Evolutionary conservation across 2,113 vertebrate species (phyloP).

Genomic region (Alethe diademata): DNA sequence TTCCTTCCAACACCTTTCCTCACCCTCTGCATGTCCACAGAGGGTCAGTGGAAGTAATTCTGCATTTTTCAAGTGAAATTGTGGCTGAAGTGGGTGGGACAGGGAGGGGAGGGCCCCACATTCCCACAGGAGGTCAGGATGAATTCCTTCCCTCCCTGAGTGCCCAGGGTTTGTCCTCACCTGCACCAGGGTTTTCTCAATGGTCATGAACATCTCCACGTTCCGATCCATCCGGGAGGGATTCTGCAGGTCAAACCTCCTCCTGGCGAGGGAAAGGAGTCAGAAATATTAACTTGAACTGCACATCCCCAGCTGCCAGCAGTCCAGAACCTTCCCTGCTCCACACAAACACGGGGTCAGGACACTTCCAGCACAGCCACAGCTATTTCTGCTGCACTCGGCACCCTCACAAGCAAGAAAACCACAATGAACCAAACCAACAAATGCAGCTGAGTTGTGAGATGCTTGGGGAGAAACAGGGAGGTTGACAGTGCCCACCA

Average conservation of each 20-base stretch:
- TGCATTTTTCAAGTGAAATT: rapidly evolving
- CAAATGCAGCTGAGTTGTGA: background rate
- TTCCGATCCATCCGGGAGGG: slow-evolving; percentile 98
- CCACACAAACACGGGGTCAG: background rate
- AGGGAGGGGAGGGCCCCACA: background rate
- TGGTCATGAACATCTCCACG: slow-evolving; percentile 98
- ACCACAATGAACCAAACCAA: background rate
- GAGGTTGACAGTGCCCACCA: background rate
- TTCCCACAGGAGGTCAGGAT: rapidly evolving
- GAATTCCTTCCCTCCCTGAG: background rate
- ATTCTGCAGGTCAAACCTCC: slow-evolving; percentile 96
- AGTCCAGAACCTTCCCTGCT: background rate
- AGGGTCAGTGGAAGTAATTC: rapidly evolving
- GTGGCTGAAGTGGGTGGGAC: background rate
- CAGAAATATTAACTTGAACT: background rate
- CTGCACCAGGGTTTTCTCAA: slow-evolving; percentile 97
- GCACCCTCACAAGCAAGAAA: background rate
- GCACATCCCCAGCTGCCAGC: rapidly evolving
- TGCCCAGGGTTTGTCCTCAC: slow-evolving; percentile 42
- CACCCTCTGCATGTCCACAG: rapidly evolving
- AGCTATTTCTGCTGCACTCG: background rate
- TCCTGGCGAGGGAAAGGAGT: slow-evolving; percentile 68
- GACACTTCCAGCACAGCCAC: background rate
- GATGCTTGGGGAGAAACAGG: background rate
- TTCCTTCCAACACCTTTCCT: background rate